These are phyloP conservation scores for Heterotilapia buettikoferi DNA, from an alignment of 2,113 vertebrate genomes.

Conservation along the genomic window DNA sequence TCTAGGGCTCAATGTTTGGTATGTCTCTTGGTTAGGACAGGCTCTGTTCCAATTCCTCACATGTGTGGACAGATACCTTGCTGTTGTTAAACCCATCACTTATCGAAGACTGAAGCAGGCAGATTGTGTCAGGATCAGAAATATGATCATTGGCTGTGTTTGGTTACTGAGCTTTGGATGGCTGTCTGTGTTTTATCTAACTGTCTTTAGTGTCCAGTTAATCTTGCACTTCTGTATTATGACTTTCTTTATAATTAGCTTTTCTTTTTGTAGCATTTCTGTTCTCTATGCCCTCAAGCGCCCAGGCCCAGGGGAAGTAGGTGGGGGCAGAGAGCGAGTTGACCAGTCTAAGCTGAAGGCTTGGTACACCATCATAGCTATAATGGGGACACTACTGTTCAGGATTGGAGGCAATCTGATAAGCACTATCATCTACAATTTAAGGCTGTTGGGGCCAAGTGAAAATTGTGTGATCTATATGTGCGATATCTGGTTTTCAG, in stretches of 20 bases:
- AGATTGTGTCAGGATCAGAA: not conserved
- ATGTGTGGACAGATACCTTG: constrained; percentile 25
- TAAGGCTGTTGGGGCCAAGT: not conserved
- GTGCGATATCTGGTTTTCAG: not conserved
- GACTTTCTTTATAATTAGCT: not conserved
- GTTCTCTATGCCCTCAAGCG: not conserved
- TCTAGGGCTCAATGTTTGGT: not conserved
- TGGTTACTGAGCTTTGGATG: not conserved
- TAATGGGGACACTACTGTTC: not conserved
- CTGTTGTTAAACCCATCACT: constrained; percentile 5
- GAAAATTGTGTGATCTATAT: not conserved
- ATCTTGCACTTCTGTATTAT: not conserved
- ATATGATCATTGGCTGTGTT: not conserved
- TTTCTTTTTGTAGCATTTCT: not conserved
- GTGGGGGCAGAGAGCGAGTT: not conserved
- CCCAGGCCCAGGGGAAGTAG: not conserved
- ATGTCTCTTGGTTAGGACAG: not conserved
- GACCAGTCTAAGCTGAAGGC: not conserved
- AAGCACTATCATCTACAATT: not conserved
- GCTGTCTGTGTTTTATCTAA: not conserved
- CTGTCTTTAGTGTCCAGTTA: not conserved
- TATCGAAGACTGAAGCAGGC: not conserved
- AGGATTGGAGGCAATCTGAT: not conserved
- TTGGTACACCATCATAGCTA: not conserved
- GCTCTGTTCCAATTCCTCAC: not conserved